Conservation (phyloP, 2,888 invertebrate genomes). For the Amphipyra berbera region DNA sequence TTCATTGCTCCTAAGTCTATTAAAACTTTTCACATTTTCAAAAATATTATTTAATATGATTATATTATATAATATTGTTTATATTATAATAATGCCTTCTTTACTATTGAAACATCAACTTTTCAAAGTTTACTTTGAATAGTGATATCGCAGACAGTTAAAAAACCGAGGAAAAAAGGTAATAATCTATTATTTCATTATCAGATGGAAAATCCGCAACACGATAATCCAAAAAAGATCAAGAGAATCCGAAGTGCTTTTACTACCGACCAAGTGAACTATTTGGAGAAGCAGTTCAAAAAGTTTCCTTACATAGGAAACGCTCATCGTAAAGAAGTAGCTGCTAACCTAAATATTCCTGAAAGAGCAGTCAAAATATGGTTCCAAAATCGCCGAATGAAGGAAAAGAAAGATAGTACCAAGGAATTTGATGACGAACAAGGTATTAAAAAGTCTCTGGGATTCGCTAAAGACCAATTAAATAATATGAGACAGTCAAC, state of each 20-base stretch:
- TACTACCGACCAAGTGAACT: slow-evolving; percentile 93
- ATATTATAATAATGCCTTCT: too few species aligned
- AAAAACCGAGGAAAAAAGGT: neutral
- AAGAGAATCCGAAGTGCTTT: slow-evolving; percentile 91
- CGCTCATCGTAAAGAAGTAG: slow-evolving; percentile 92
- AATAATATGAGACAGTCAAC: slow-evolving; percentile 64
- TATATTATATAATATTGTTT: too few species aligned
- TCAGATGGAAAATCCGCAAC: slow-evolving; percentile 56
- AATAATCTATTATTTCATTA: slow-evolving; percentile 24
- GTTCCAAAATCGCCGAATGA: slow-evolving; percentile 96
- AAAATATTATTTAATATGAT: too few species aligned
- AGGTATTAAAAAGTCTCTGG: slow-evolving; percentile 47
- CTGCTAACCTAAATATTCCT: slow-evolving; percentile 90
- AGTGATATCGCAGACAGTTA: neutral
- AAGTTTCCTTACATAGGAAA: slow-evolving; percentile 92
- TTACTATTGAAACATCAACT: too few species aligned
- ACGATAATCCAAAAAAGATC: slow-evolving; percentile 56
- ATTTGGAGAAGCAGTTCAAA: slow-evolving; percentile 93
- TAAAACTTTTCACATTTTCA: too few species aligned
- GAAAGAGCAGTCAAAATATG: slow-evolving; percentile 95
- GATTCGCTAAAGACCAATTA: slow-evolving; percentile 64
- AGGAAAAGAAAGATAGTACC: slow-evolving; percentile 90
- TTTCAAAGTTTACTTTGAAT: too few species aligned
- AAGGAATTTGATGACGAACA: slow-evolving; percentile 63
- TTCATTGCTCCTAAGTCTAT: too few species aligned